These are phyloP conservation scores for Harpegnathos saltator DNA, from an alignment of 1,140 invertebrate species.

Conservation along the genomic window DNA sequence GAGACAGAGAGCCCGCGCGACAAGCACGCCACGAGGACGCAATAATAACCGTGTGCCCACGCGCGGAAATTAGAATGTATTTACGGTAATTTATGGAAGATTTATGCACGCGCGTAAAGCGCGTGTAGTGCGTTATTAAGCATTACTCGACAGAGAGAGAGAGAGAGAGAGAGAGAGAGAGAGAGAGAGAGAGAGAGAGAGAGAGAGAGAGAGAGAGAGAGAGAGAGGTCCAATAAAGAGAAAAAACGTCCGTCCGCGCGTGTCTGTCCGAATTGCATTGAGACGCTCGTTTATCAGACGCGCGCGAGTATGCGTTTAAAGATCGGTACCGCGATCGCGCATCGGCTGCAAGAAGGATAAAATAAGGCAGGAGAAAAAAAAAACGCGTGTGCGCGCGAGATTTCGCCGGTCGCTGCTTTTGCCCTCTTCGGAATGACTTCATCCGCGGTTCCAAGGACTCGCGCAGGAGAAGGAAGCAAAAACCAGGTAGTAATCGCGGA, in stretches of 20 bases:
- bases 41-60: constrained; percentile 77
- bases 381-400: constrained; percentile 16
- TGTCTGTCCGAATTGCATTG: too few species aligned
- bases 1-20: constrained; percentile 1
- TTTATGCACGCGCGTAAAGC: constrained; percentile 68
- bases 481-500: constrained; percentile 69
- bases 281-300: too few species aligned
- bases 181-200: neutral
- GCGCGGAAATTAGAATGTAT: constrained; percentile 79
- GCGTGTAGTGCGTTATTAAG: constrained; percentile 72
- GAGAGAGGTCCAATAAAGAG: too few species aligned
- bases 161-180: neutral
- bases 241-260: too few species aligned
- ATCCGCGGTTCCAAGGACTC: constrained; percentile 73
- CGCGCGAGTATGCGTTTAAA: too few species aligned
- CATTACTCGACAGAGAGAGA: constrained; percentile 30
- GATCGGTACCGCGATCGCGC: neutral
- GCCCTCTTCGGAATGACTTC: constrained; percentile 70
- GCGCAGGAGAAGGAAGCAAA: constrained; percentile 68
- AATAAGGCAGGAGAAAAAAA: constrained; percentile 3
- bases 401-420: constrained; percentile 39
- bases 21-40: constrained; percentile 24
- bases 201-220: neutral
- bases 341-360: too few species aligned
- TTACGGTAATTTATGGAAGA: constrained; percentile 77